Conservation (phyloP, 2,888 invertebrate genomes). For the Platynereis dumerilii region DNA sequence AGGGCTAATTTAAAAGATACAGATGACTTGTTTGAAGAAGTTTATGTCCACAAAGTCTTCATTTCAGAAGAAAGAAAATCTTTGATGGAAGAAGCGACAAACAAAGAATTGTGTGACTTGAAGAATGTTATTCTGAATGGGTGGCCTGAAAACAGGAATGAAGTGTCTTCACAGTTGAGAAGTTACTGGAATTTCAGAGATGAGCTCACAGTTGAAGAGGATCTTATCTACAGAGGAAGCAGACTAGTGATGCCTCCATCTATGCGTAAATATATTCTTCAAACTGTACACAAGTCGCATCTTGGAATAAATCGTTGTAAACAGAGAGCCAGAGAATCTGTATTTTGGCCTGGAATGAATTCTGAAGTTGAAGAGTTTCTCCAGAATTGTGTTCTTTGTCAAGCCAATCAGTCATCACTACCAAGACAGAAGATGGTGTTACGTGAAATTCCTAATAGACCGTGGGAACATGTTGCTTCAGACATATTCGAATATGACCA, state of each 20-base stretch:
- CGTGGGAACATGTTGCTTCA: too few species aligned
- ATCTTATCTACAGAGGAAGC: too few species aligned
- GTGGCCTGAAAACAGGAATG: too few species aligned
- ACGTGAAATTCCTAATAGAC: too few species aligned
- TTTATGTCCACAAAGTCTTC: background rate
- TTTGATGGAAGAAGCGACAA: background rate
- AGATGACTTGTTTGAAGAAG: background rate
- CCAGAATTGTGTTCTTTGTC: background rate
- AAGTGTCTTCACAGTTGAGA: too few species aligned
- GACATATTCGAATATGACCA: too few species aligned
- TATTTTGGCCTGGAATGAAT: background rate
- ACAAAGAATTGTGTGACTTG: background rate
- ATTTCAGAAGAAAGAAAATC: background rate
- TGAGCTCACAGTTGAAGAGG: too few species aligned
- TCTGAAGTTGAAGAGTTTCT: background rate
- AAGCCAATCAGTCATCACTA: too few species aligned
- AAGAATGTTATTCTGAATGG: background rate
- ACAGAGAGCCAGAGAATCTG: background rate
- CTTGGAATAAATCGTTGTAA: background rate
- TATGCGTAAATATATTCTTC: background rate
- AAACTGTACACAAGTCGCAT: background rate
- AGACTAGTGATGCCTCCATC: background rate
- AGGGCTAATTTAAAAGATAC: constrained; percentile 5
- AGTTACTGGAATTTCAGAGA: too few species aligned
- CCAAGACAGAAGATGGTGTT: too few species aligned